These are phyloP conservation scores for Carcina quercana DNA, from an alignment of 2,888 invertebrate genomes.

Conservation along the genomic window DNA sequence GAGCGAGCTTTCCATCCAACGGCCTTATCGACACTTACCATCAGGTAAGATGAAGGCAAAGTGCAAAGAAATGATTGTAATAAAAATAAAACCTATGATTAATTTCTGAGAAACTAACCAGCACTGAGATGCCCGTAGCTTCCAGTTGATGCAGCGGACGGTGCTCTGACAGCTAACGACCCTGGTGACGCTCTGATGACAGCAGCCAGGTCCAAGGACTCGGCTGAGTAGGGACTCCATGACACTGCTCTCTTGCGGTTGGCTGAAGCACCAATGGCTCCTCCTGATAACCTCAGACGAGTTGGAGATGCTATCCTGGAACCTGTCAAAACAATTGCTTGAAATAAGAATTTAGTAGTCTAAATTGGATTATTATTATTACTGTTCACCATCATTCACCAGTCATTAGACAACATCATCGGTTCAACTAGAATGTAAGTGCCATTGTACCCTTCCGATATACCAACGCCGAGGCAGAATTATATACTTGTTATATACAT, in stretches of 20 bases:
- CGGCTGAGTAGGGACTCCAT: conserved; percentile 95
- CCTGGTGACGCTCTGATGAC: conserved; percentile 97
- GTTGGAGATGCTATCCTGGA: conserved; percentile 68
- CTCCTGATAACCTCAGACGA: conserved; percentile 58
- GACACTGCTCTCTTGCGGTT: conserved; percentile 94
- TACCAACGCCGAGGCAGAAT: too few species aligned
- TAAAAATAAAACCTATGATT: background rate
- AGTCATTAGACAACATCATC: too few species aligned
- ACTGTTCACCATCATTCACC: too few species aligned
- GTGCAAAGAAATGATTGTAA: background rate
- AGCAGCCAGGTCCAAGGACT: conserved; percentile 92
- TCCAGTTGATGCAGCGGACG: conserved; percentile 87
- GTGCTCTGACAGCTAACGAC: conserved; percentile 90
- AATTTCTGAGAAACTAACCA: conserved; percentile 60
- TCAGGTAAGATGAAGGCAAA: too few species aligned
- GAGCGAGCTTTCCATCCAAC: too few species aligned
- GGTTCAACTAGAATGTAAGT: too few species aligned
- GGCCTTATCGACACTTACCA: too few species aligned
- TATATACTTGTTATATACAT: too few species aligned
- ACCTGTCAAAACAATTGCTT: too few species aligned
- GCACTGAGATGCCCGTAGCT: conserved; percentile 98
- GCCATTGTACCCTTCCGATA: too few species aligned
- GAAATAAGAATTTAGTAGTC: background rate
- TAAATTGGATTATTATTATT: too few species aligned
- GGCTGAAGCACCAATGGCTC: conserved; percentile 67